Percentiles rank a stretch among this genome's conserved stretches.
Evolutionary conservation across 2,888 invertebrate genomes (phyloP).

Genomic region (Ornithoptera priamus): DNA sequence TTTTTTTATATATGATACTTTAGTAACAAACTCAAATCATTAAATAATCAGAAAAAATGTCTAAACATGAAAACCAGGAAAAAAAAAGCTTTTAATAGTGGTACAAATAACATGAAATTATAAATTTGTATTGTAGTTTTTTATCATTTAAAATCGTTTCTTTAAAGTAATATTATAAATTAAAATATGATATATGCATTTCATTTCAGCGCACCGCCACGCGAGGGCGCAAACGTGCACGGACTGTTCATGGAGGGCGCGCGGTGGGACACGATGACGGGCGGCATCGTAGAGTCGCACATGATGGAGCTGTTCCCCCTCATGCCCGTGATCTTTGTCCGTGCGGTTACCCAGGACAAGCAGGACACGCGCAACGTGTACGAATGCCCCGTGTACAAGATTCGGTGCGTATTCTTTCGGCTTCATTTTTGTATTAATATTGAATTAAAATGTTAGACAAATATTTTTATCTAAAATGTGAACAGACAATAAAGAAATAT

Average conservation of each 20-base stretch:
- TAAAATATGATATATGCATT: neutral
- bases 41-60: too few species aligned
- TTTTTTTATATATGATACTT: too few species aligned
- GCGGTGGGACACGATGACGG: constrained; percentile 90
- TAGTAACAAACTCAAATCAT: too few species aligned
- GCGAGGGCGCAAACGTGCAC: constrained; percentile 95
- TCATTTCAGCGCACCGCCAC: constrained; percentile 81
- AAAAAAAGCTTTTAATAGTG: too few species aligned
- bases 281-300: constrained; percentile 89
- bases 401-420: constrained; percentile 72
- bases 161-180: neutral
- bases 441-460: too few species aligned
- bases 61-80: too few species aligned
- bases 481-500: too few species aligned
- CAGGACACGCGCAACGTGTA: constrained; percentile 92
- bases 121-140: too few species aligned
- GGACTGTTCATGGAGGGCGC: constrained; percentile 97
- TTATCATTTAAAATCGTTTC: too few species aligned
- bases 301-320: constrained; percentile 94
- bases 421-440: neutral
- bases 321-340: constrained; percentile 94
- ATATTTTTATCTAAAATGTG: too few species aligned
- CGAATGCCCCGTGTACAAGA: constrained; percentile 97
- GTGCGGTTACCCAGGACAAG: constrained; percentile 92
- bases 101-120: too few species aligned